Evolutionary conservation across 1,140 invertebrate genomes (phyloP).

Genomic region (Diabrotica virgifera): DNA sequence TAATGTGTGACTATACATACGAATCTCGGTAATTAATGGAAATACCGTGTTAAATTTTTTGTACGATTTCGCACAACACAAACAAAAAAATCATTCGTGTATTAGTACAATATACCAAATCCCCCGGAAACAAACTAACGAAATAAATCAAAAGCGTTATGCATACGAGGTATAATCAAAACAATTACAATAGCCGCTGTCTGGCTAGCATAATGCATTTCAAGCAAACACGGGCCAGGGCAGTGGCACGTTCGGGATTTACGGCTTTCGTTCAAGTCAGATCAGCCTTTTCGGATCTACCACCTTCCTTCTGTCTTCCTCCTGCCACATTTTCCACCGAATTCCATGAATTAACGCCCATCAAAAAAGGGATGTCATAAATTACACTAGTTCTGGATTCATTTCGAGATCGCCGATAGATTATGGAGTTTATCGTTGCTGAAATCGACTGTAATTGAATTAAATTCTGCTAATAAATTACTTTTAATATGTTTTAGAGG

Average conservation of each 20-base stretch:
- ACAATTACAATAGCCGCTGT: too few species aligned
- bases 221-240: neutral
- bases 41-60: too few species aligned
- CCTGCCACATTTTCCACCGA: neutral
- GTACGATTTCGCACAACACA: too few species aligned
- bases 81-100: too few species aligned
- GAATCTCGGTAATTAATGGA: too few species aligned
- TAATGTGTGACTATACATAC: too few species aligned
- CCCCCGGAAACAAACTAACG: too few species aligned
- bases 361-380: constrained; percentile 12
- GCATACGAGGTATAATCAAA: neutral
- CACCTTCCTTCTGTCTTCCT: constrained; percentile 7
- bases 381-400: constrained; percentile 15
- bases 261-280: constrained; percentile 2
- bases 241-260: constrained; percentile 10
- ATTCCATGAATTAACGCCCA: constrained; percentile 15
- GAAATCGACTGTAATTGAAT: constrained; percentile 17
- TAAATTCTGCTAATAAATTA: constrained; percentile 13
- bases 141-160: neutral
- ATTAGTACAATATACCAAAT: too few species aligned
- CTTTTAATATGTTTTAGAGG: constrained; percentile 6
- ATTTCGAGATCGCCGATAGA: constrained; percentile 13
- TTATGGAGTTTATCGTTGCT: constrained; percentile 15
- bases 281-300: constrained; percentile 5
- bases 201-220: too few species aligned